These are phyloP conservation scores for Morpho deidamia DNA, from an alignment of 2,888 invertebrate genomes.

Conservation along the genomic window DNA sequence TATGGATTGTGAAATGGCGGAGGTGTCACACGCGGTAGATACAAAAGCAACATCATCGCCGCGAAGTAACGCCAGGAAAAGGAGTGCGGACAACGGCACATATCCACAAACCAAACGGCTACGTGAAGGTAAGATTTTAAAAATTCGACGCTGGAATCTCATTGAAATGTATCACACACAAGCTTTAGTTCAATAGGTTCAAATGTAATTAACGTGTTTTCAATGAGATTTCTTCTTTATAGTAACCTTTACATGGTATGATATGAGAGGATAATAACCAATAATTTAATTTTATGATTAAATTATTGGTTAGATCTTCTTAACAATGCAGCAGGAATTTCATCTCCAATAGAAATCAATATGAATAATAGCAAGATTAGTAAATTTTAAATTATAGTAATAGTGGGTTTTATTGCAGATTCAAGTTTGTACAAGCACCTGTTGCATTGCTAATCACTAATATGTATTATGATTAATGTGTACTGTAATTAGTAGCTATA, in stretches of 20 bases:
- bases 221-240: conserved; percentile 38
- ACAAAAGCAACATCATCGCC: conserved; percentile 28
- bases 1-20: conserved; percentile 55
- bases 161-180: conserved; percentile 34
- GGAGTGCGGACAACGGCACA: conserved; percentile 56
- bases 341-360: background rate
- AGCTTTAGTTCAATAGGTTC: too few species aligned
- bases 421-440: conserved; percentile 33
- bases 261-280: too few species aligned
- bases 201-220: conserved; percentile 18
- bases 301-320: too few species aligned
- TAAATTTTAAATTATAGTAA: background rate
- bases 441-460: conserved; percentile 16
- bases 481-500: background rate
- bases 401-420: conserved; percentile 59
- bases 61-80: conserved; percentile 51
- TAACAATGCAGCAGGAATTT: conserved; percentile 35
- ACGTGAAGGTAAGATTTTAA: conserved; percentile 61
- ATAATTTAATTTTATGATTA: background rate
- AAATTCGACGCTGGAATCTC: conserved; percentile 37
- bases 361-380: background rate
- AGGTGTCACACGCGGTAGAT: conserved; percentile 36
- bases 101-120: conserved; percentile 59
- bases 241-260: too few species aligned
- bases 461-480: background rate